A percentile compares a stretch with the other conserved stretches of the same genome.
phyloP scores from a whole-genome alignment of 2,797 vertebrate species.

The Lithobates pipiens region DNA sequence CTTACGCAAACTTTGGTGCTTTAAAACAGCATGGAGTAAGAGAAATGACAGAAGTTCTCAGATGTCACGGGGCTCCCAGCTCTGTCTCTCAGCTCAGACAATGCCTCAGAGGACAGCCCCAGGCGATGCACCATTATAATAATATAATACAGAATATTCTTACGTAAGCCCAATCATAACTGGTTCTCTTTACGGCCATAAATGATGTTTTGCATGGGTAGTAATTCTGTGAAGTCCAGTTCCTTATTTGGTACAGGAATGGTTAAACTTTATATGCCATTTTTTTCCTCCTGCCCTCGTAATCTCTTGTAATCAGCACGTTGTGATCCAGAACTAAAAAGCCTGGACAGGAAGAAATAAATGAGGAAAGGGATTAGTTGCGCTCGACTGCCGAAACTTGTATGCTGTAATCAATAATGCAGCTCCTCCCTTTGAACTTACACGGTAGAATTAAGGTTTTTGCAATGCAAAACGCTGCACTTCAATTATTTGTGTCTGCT shows the following conservation, averaged over 20 bases:
- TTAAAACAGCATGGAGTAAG: no score
- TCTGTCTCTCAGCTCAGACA: no score
- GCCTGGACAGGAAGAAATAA: conserved; percentile 61
- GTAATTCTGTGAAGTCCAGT: no score
- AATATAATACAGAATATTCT: no score
- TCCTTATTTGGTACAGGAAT: not conserved
- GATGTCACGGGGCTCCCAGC: no score
- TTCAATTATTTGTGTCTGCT: conserved; percentile 74
- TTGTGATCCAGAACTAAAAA: conserved; percentile 55
- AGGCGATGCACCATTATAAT: no score
- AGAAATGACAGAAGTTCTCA: no score
- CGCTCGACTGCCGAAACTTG: conserved; percentile 59
- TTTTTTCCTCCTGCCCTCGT: not conserved
- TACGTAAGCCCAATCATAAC: no score
- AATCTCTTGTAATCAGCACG: conserved; percentile 59
- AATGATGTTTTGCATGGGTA: no score
- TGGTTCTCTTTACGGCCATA: no score
- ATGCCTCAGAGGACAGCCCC: no score
- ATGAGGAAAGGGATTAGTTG: conserved; percentile 41
- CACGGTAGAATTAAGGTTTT: conserved; percentile 77
- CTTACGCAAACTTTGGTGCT: no score
- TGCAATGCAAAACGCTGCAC: conserved; percentile 66
- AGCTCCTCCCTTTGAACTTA: conserved; percentile 63
- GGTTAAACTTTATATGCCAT: conserved; percentile 28
- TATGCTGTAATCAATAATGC: conserved; percentile 59